phyloP scores from a whole-genome alignment of 2,888 invertebrate genomes.

The Troides helena region DNA sequence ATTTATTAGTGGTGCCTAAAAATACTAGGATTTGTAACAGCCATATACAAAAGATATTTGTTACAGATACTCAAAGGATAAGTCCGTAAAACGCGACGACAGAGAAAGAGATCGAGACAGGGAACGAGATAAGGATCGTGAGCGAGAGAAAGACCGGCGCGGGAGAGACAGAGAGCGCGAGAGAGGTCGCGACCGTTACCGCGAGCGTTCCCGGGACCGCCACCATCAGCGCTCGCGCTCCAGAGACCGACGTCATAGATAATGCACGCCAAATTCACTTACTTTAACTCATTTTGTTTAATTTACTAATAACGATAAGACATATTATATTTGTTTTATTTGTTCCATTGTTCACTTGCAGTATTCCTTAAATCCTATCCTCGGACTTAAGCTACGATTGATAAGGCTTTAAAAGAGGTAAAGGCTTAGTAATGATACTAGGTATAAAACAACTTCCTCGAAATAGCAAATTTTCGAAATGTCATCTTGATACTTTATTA shows the following conservation, averaged over 20 bases:
- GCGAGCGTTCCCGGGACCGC: constrained; percentile 40
- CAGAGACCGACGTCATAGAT: constrained; percentile 67
- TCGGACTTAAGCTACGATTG: too few relatives aligned
- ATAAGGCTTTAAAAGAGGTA: too few relatives aligned
- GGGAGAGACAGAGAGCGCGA: constrained; percentile 43
- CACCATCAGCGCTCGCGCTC: constrained; percentile 36
- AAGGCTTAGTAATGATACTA: too few relatives aligned
- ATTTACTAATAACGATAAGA: constrained; percentile 51
- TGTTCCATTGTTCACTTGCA: constrained; percentile 2
- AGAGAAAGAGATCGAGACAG: constrained; percentile 55
- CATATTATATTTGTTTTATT: constrained; percentile 47
- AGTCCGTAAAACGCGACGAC: constrained; percentile 62
- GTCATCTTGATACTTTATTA: too few relatives aligned
- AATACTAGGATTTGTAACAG: too few relatives aligned
- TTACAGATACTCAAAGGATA: constrained; percentile 74
- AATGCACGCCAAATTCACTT: constrained; percentile 44
- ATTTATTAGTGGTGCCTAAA: too few relatives aligned
- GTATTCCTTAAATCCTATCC: neutral
- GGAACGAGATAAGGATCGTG: constrained; percentile 54
- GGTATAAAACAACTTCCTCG: too few relatives aligned
- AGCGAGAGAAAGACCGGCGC: constrained; percentile 47
- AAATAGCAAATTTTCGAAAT: too few relatives aligned
- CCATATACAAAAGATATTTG: constrained; percentile 28
- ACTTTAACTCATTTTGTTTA: constrained; percentile 40
- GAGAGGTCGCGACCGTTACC: constrained; percentile 41